Conservation (phyloP, 2,888 invertebrate genomes). For the Hylaea fasciaria region DNA sequence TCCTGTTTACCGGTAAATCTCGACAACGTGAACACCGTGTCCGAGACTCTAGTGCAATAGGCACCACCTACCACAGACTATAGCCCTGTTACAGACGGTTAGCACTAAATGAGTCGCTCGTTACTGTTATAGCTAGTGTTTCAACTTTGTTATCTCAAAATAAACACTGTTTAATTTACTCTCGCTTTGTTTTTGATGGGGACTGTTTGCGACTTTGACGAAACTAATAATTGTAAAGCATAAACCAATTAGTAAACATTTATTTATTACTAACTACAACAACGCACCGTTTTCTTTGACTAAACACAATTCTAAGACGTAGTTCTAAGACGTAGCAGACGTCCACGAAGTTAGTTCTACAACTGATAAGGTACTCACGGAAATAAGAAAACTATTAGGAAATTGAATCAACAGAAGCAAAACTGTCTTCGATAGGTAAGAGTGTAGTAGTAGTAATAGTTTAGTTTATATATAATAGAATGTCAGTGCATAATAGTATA, state of each 20-base stretch:
- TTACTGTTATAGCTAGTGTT: conserved; percentile 16
- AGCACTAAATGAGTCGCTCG: conserved; percentile 25
- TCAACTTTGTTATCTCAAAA: too few relatives aligned
- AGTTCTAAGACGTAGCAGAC: background rate
- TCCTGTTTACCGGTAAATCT: too few relatives aligned
- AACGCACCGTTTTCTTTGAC: conserved; percentile 1
- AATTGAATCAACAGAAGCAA: background rate
- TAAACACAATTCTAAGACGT: background rate
- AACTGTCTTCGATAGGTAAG: background rate
- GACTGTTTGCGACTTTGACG: too few relatives aligned
- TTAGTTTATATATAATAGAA: background rate
- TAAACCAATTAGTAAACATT: too few relatives aligned
- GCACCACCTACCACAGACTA: background rate
- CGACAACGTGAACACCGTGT: too few relatives aligned
- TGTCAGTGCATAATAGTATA: too few relatives aligned
- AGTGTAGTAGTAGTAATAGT: too few relatives aligned
- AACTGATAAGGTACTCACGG: conserved; percentile 2
- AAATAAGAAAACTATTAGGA: conserved; percentile 4
- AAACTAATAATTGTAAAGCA: too few relatives aligned
- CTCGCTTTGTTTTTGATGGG: too few relatives aligned
- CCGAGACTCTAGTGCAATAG: too few relatives aligned
- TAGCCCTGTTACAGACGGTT: conserved; percentile 20
- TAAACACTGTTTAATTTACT: too few relatives aligned
- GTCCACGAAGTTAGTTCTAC: background rate
- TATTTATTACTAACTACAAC: background rate